phyloP scores from a whole-genome alignment of 2,113 vertebrate genomes.

The Pomatorhinus ruficollis region DNA sequence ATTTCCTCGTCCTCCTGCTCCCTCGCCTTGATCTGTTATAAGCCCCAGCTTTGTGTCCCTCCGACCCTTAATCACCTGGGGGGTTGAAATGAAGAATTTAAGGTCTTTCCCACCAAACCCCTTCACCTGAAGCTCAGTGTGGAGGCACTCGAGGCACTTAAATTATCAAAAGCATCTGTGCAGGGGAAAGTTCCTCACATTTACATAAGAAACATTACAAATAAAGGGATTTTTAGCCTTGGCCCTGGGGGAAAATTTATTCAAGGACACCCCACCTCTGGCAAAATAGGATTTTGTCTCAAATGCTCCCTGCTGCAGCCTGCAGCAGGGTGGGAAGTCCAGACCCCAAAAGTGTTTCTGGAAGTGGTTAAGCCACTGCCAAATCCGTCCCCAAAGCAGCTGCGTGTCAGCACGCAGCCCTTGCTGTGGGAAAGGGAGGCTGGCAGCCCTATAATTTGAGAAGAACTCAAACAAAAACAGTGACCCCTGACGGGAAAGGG shows the following conservation, averaged over 20 bases:
- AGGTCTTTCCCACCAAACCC: neutral
- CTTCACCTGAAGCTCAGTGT: neutral
- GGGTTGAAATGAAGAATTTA: neutral
- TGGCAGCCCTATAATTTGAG: constrained; percentile 29
- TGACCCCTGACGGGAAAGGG: constrained; percentile 43
- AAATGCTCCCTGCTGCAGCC: neutral
- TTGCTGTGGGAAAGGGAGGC: constrained; percentile 17
- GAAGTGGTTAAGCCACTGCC: neutral
- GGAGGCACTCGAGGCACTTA: neutral
- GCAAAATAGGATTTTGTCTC: neutral
- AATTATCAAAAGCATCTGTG: neutral
- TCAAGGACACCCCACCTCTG: neutral
- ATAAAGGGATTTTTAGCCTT: neutral
- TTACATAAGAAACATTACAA: neutral
- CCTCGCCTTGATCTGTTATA: rapidly evolving
- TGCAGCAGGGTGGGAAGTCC: neutral
- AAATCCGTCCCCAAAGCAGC: neutral
- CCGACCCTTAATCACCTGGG: neutral
- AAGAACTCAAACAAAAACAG: constrained; percentile 8
- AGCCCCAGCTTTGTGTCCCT: neutral
- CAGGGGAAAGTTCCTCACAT: neutral
- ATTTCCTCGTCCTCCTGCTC: neutral
- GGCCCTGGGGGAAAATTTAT: neutral
- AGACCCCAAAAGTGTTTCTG: neutral
- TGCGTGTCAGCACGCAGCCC: neutral